phyloP scores from a whole-genome alignment of 2,797 vertebrate species.

The Arrhamphus sclerolepis region DNA sequence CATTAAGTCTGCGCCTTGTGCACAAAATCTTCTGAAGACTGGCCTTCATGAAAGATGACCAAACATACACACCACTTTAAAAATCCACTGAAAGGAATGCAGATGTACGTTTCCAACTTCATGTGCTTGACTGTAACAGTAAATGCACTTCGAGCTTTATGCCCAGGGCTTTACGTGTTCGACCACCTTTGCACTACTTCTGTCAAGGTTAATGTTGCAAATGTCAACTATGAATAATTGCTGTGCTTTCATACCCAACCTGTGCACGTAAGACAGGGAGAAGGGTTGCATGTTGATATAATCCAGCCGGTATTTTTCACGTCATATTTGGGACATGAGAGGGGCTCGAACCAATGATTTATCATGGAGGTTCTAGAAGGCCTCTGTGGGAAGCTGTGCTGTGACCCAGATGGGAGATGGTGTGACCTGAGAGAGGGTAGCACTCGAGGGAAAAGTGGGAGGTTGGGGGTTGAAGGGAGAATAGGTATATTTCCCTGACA shows the following conservation, averaged over 20 bases:
- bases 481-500: conserved; percentile 46
- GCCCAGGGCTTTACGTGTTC: not conserved
- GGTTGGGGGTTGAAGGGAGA: conserved; percentile 25
- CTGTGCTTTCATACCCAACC: not conserved
- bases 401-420: conserved; percentile 71
- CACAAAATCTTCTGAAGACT: too few relatives aligned
- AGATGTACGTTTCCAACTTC: not conserved
- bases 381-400: conserved; percentile 67
- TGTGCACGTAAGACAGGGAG: not conserved
- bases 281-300: conserved; percentile 11
- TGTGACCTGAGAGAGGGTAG: conserved; percentile 40
- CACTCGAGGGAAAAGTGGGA: conserved; percentile 36
- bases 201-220: conserved; percentile 5
- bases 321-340: conserved; percentile 44
- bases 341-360: conserved; percentile 48
- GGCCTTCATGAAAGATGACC: too few relatives aligned
- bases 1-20: too few relatives aligned
- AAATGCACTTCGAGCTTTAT: too few relatives aligned
- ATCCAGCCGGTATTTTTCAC: conserved; percentile 30
- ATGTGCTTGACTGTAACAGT: not conserved
- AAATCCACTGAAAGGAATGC: too few relatives aligned
- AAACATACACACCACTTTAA: too few relatives aligned
- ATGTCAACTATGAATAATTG: conserved; percentile 7
- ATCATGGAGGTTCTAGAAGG: conserved; percentile 41
- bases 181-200: not conserved